Evolutionary conservation across 2,797 vertebrate genomes (phyloP), one percentile per base, ranked within the genome.

Genomic region (Champsocephalus esox): DNA sequence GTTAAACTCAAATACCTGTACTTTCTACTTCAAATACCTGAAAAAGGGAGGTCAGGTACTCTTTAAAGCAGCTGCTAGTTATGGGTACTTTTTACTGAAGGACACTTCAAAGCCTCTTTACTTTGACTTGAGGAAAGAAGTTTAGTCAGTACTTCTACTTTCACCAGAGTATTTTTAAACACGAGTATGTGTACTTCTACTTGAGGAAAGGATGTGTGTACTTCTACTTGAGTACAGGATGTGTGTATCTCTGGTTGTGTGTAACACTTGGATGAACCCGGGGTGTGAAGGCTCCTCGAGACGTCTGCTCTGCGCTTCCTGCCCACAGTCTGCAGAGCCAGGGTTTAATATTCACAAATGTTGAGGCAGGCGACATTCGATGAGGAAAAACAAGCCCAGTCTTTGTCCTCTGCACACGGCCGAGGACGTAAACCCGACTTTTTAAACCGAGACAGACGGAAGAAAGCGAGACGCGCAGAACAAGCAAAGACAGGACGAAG

Each of bases 231-330:
- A 28, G 28, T 1, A 28, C 1, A 28, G 28, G 4, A 4, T 28
- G 28, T 28, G 28, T 28, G 28, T 28, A 28, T 5, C 4, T 28
- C 28, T 5, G 28, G 28, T 82, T 77, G 72, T 78, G 80, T 90
- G 81, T 89, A 83, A 82, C 75, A 80, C 87, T 84, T 73, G 60
- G 61, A 10, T 89, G 79, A 88, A 88, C 70, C 80, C 52, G 1
- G 73, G 55, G 74, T 44, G 56, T 68, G 17, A 9, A 38, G 3
- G 2, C n/a, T 9, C 17, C 48, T 16, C 16, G 6, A 88, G 64
- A 56, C 74, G 59, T 32, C 77, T 75, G 84, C 75, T 84, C 89
- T 86, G 85, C 86, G 64, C 86, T 84, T 91, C 87, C 93, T 91
- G 77, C 92, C 90, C 87, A 44, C 86, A 81, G 79, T 73, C 16